These are phyloP conservation scores for Hemichromis elongatus DNA, from an alignment of 2,113 vertebrate genomes.

Conservation along the genomic window DNA sequence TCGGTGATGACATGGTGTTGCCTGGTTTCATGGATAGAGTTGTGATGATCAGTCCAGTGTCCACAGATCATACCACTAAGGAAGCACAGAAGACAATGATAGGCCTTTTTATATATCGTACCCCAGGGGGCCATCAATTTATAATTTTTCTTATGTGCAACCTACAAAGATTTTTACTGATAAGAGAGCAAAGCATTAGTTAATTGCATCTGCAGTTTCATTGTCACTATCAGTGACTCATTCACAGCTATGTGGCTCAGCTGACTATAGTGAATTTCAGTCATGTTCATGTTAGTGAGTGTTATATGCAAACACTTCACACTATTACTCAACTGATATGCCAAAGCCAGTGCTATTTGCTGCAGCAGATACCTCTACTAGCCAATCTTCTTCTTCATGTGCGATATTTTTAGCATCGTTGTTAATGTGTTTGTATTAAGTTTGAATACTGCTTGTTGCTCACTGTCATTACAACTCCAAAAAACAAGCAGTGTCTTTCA, in stretches of 20 bases:
- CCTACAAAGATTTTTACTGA: not conserved
- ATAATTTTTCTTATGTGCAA: not conserved
- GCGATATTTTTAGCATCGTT: not conserved
- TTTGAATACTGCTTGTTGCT: not conserved
- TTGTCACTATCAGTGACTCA: not conserved
- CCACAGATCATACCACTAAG: not conserved
- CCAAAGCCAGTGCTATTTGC: not conserved
- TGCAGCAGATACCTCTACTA: not conserved
- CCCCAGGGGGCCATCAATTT: not conserved
- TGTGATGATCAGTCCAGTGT: not conserved
- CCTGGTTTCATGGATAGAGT: not conserved
- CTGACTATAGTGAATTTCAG: not conserved
- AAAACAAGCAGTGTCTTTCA: not conserved
- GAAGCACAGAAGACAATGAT: not conserved
- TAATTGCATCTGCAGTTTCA: not conserved
- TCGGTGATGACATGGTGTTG: not conserved
- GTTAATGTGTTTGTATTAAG: not conserved
- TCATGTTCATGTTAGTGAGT: not conserved
- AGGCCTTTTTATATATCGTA: not conserved
- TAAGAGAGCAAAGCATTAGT: not conserved
- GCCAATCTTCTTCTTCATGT: not conserved
- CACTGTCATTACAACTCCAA: not conserved
- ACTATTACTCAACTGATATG: not conserved
- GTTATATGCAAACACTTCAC: not conserved
- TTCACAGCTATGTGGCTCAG: not conserved